Conservation (phyloP, 2,113 vertebrate species). For the Variabilichromis moorii region DNA sequence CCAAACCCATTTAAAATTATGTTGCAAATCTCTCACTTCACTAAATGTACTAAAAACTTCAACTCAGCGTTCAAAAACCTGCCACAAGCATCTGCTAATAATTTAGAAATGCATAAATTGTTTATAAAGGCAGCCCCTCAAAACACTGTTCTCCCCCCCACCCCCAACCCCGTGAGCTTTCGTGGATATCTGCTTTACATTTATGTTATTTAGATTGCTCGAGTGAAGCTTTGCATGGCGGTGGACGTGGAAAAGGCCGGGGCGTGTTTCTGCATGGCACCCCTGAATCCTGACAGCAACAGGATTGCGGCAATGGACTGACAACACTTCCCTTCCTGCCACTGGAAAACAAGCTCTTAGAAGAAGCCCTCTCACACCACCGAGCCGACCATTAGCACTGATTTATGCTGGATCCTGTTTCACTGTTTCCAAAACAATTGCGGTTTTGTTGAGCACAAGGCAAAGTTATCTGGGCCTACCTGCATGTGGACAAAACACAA, state of each 20-base stretch:
- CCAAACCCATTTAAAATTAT: background rate
- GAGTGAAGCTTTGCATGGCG: background rate
- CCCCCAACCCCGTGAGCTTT: background rate
- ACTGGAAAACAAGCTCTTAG: constrained; percentile 27
- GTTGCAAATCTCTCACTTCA: constrained; percentile 11
- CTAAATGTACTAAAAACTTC: background rate
- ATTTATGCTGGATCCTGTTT: constrained; percentile 56
- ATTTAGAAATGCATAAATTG: constrained; percentile 63
- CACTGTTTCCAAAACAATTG: constrained; percentile 59
- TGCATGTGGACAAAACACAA: constrained; percentile 23
- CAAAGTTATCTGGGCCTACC: constrained; percentile 14
- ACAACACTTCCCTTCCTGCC: constrained; percentile 1
- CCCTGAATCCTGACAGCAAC: constrained; percentile 17
- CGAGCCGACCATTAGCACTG: constrained; percentile 45
- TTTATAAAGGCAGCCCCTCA: constrained; percentile 49
- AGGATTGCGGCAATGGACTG: background rate
- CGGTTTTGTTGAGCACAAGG: background rate
- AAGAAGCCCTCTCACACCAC: constrained; percentile 36
- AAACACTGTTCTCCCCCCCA: constrained; percentile 26
- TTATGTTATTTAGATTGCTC: constrained; percentile 26
- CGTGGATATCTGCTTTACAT: constrained; percentile 25
- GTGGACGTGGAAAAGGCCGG: background rate
- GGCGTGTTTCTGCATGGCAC: constrained; percentile 2
- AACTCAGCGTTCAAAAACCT: constrained; percentile 33
- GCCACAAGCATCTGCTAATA: constrained; percentile 68